Evolutionary conservation across 2,888 invertebrate species (phyloP), one percentile per base, ranked within the genome.

Genomic region (Parelbella ahira): DNA sequence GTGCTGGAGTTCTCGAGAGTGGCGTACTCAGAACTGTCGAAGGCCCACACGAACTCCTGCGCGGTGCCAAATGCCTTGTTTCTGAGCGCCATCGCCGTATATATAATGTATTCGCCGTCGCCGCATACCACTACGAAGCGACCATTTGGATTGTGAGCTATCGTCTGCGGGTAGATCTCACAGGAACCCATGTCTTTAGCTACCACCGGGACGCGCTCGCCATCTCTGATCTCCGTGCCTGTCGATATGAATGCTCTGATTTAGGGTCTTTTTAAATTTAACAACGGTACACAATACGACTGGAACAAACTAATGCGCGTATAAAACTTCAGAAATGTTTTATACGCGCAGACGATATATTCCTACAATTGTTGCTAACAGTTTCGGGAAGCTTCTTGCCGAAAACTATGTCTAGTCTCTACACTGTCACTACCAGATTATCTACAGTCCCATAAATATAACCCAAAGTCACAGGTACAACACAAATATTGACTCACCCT

Each of bases 181-280:
- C 99, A 99, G 3, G 97, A 96, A 1, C 99, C 99, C 96, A 99
- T 97, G 67, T 99, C 99, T 74, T 99, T 99, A 0, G 98, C 95
- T 1, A 95, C 94, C 0, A 99, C 91, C 0, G 98, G 96, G 6
- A 99, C 89, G 1, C 97, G 90, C 77, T 98, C 97, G 0, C 98
- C 98, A 63, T 98, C 98, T 65, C 94, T 93, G 44, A 96, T 90
- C 68, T 93, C 93, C 0, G 90, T 89, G 48, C 84, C 90, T 84
- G 68, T 4, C n/a, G n/a, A n/a, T n/a, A n/a, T n/a, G n/a, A n/a
- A n/a, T n/a, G n/a, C n/a, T n/a, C n/a, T n/a, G n/a, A n/a, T n/a
- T n/a, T n/a, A n/a, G n/a, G n/a, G n/a, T n/a, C n/a, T n/a, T n/a
- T n/a, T n/a, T n/a, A n/a, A n/a, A n/a, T n/a, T n/a, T n/a, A n/a